Conservation (phyloP, 2,113 vertebrate species). For the Macroglossus sobrinus region DNA sequence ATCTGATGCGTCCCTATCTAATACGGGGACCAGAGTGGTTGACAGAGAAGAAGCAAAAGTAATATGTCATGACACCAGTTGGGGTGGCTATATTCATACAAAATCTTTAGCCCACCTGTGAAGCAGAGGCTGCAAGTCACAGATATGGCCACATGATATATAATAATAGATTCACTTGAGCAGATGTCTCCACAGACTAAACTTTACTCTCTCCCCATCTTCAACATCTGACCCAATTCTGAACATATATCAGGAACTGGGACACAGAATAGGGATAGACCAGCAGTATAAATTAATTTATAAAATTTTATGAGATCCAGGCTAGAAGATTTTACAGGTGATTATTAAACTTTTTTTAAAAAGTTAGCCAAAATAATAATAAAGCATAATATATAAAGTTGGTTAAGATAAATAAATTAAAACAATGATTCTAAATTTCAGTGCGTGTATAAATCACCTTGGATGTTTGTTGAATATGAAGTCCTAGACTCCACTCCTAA, state of each 20-base stretch:
- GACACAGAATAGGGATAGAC: background rate
- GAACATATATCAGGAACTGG: background rate
- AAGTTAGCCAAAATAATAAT: background rate
- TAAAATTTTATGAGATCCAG: background rate
- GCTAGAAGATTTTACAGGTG: background rate
- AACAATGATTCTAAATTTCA: background rate
- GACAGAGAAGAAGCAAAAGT: background rate
- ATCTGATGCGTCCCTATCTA: background rate
- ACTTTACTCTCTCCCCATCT: background rate
- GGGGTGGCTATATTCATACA: background rate
- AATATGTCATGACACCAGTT: background rate
- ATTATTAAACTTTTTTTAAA: background rate
- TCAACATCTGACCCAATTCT: background rate
- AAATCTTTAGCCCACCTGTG: background rate
- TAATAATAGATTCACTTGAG: background rate
- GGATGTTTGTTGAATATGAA: background rate
- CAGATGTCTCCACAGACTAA: background rate
- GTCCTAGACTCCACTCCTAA: background rate
- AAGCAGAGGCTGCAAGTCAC: background rate
- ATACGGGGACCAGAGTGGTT: background rate
- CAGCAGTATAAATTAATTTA: background rate
- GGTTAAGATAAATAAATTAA: background rate
- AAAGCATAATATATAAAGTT: background rate
- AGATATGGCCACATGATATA: background rate
- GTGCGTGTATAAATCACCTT: background rate